Percentiles rank a stretch among this genome's conserved stretches.
These are phyloP conservation scores for Alces alces DNA, from an alignment of 2,113 vertebrate species.

Conservation along the genomic window DNA sequence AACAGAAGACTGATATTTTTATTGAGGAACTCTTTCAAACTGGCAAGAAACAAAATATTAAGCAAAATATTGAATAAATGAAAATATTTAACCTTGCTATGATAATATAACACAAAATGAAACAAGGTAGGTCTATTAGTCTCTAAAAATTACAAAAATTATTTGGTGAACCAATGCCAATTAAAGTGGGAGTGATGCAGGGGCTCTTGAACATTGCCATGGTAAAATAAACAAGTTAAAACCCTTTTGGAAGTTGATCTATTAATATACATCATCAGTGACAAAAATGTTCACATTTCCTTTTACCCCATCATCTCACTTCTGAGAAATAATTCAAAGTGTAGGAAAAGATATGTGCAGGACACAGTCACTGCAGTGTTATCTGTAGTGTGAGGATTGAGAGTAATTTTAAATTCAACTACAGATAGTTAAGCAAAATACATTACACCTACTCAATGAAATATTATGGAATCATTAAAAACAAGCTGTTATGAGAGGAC, in stretches of 20 bases:
- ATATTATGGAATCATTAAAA: neutral
- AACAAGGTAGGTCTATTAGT: neutral
- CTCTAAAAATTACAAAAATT: neutral
- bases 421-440: neutral
- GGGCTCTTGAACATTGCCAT: neutral
- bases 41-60: neutral
- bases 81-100: neutral
- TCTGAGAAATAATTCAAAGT: neutral
- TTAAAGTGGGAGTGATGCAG: neutral
- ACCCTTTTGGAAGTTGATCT: neutral
- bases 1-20: neutral
- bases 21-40: neutral
- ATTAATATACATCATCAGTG: neutral
- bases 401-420: neutral
- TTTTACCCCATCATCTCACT: neutral
- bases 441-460: neutral
- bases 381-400: neutral
- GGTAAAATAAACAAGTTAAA: neutral
- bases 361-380: neutral
- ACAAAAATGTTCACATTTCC: neutral
- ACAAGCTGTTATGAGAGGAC: neutral
- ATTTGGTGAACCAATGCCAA: neutral
- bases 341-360: neutral
- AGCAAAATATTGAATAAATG: neutral
- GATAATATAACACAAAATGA: neutral